Conservation (phyloP, 2,797 vertebrate genomes). For the Gymnopithys bicolor region DNA sequence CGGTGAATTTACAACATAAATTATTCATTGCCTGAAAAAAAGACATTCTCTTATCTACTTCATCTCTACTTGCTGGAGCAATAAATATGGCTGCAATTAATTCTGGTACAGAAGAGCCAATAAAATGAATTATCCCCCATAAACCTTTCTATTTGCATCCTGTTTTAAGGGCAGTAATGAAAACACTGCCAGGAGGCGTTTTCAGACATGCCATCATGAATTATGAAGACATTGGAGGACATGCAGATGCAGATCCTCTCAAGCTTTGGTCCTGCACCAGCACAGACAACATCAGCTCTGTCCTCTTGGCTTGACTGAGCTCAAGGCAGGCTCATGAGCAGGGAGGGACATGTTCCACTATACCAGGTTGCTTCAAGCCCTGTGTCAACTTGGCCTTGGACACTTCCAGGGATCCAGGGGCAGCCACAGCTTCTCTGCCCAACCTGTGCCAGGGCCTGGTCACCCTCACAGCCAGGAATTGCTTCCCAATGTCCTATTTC, state of each 20-base stretch:
- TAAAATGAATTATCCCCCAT: constrained; percentile 40
- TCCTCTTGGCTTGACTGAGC: neutral
- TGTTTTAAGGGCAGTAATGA: constrained; percentile 24
- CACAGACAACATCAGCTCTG: neutral
- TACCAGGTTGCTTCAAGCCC: neutral
- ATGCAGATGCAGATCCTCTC: neutral
- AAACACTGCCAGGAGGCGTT: neutral
- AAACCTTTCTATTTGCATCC: constrained; percentile 38
- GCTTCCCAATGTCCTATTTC: neutral
- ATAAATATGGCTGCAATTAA: constrained; percentile 59
- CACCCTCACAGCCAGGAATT: neutral
- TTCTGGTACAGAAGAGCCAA: constrained; percentile 40
- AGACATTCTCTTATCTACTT: constrained; percentile 32
- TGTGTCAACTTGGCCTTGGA: accelerated
- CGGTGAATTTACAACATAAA: constrained; percentile 16
- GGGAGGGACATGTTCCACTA: accelerated
- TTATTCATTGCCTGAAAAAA: constrained; percentile 49
- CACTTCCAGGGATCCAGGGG: neutral
- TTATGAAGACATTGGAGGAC: neutral
- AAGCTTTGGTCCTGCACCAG: neutral
- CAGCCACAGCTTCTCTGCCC: neutral
- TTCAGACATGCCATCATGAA: neutral
- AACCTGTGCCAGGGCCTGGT: neutral
- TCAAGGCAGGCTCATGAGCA: neutral
- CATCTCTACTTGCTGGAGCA: constrained; percentile 28